Percentiles rank a stretch among this genome's conserved stretches.
phyloP scores from a whole-genome alignment of 1,140 invertebrate genomes.

The Pogonomyrmex barbatus region DNA sequence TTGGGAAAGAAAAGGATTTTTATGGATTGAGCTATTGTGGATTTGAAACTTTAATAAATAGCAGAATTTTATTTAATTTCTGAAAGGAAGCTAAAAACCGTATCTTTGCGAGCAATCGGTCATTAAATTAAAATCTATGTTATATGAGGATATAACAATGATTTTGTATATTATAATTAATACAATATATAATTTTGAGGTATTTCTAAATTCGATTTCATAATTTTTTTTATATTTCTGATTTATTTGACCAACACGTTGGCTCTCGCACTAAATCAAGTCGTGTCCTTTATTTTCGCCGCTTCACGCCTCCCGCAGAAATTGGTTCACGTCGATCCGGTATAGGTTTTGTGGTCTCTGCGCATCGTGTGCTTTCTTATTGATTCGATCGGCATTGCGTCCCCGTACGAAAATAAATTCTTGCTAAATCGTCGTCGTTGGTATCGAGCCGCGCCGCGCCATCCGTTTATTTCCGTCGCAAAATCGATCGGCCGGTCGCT shows the following conservation, averaged over 20 bases:
- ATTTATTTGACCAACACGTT: neutral
- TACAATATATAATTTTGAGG: neutral
- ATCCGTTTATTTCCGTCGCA: conserved; percentile 45
- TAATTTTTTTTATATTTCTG: neutral
- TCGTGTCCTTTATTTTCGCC: conserved; percentile 21
- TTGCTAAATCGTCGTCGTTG: conserved; percentile 35
- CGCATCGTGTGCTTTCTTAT: conserved; percentile 48
- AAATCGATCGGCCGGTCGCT: conserved; percentile 32
- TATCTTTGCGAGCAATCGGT: no score
- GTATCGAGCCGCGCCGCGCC: conserved; percentile 21
- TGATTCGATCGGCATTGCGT: conserved; percentile 49
- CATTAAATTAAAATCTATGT: neutral
- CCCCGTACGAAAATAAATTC: conserved; percentile 52
- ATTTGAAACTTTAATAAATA: neutral
- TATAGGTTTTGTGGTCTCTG: conserved; percentile 45
- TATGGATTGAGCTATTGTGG: neutral
- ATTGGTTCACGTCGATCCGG: conserved; percentile 54
- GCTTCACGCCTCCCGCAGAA: conserved; percentile 31
- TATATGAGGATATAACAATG: neutral
- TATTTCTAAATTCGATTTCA: neutral
- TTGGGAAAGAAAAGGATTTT: neutral
- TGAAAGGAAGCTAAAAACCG: neutral
- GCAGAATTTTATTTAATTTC: neutral
- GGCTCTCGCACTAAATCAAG: neutral
- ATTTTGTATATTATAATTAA: neutral